Conservation (phyloP, 1,140 invertebrate genomes). For the Solen grandis region DNA sequence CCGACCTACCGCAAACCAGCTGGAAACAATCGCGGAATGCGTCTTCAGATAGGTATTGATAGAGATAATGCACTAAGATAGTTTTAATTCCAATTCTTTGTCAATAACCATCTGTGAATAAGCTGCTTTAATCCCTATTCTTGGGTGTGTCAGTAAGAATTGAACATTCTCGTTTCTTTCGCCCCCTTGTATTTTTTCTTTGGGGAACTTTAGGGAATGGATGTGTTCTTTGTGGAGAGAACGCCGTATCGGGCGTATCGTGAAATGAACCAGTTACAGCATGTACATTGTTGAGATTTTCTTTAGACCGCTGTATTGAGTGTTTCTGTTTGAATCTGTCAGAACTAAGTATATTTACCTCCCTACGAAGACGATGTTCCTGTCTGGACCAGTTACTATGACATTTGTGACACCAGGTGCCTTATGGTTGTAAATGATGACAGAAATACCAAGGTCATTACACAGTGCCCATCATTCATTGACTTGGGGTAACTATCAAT, state of each 20-base stretch:
- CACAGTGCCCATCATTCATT: slow-evolving; percentile 17
- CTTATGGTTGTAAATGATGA: too few relatives aligned
- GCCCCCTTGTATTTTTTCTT: neutral
- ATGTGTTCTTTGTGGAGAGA: slow-evolving; percentile 23
- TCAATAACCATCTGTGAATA: too few relatives aligned
- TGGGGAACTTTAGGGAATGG: too few relatives aligned
- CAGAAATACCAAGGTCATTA: slow-evolving; percentile 8
- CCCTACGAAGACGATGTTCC: neutral
- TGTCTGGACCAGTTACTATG: neutral
- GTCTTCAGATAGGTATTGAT: too few relatives aligned
- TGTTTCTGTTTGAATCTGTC: neutral
- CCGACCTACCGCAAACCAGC: too few relatives aligned
- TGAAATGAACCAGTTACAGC: neutral
- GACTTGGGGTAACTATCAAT: neutral
- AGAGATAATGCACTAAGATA: too few relatives aligned
- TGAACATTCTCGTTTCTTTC: neutral
- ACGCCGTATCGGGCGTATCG: neutral
- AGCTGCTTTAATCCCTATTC: too few relatives aligned
- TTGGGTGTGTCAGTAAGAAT: too few relatives aligned
- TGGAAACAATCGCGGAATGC: too few relatives aligned
- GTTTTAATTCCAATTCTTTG: too few relatives aligned
- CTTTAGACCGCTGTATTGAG: slow-evolving; percentile 22
- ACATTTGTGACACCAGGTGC: neutral
- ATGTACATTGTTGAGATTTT: too few relatives aligned
- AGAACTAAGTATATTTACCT: slow-evolving; percentile 16